Conservation (phyloP, 2,888 invertebrate species). For the Andrena minutula region DNA sequence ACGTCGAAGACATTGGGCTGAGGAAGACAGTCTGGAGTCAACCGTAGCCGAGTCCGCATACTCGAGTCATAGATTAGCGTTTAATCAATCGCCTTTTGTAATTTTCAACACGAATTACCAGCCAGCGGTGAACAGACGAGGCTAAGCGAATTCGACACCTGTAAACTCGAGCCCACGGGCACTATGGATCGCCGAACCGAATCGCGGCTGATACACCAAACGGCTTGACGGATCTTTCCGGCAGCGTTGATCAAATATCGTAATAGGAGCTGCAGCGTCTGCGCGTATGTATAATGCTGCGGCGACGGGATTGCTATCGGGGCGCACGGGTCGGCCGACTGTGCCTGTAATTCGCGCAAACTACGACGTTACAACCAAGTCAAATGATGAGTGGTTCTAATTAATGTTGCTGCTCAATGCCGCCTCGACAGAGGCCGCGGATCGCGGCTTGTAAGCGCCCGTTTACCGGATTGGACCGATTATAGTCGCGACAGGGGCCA, state of each 20-base stretch:
- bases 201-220: conserved; percentile 18
- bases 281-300: conserved; percentile 39
- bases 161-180: conserved; percentile 16
- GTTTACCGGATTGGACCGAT: conserved; percentile 52
- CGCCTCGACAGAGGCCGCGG: conserved; percentile 34
- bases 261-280: conserved; percentile 49
- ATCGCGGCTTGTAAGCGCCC: conserved; percentile 46
- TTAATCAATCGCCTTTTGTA: too few species aligned
- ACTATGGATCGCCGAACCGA: background rate
- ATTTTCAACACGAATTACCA: background rate
- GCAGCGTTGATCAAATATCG: conserved; percentile 44
- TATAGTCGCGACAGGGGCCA: conserved; percentile 43
- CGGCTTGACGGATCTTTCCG: conserved; percentile 54
- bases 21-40: too few species aligned
- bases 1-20: too few species aligned
- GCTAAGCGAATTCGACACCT: conserved; percentile 37
- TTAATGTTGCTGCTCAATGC: conserved; percentile 71
- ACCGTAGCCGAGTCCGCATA: too few species aligned
- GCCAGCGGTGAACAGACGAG: background rate
- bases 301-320: conserved; percentile 39
- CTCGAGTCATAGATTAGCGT: too few species aligned
- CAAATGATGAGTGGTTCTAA: conserved; percentile 78
- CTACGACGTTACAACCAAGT: conserved; percentile 64
- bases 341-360: conserved; percentile 60
- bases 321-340: conserved; percentile 19